phyloP scores from a whole-genome alignment of 1,140 invertebrate genomes.

The Rhagoletis pomonella region DNA sequence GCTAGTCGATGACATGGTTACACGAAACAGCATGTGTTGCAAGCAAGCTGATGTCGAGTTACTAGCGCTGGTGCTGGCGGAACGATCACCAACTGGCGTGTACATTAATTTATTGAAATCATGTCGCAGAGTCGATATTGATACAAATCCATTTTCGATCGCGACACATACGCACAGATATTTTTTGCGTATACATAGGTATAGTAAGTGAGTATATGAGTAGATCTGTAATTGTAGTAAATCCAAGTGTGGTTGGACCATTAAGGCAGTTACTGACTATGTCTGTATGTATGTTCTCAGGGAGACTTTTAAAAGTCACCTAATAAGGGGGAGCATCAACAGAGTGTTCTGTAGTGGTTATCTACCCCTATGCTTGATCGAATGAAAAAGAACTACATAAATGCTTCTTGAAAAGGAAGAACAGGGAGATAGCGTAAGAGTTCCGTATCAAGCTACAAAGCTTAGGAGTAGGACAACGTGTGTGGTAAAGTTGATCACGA shows the following conservation, averaged over 20 bases:
- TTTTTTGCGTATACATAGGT: neutral
- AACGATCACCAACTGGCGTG: slow-evolving; percentile 62
- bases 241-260: neutral
- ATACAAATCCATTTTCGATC: slow-evolving; percentile 74
- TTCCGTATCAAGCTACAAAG: too few species aligned
- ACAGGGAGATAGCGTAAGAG: too few species aligned
- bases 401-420: too few species aligned
- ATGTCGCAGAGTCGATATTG: slow-evolving; percentile 74
- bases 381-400: too few species aligned
- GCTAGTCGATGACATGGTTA: neutral
- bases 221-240: neutral
- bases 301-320: too few species aligned
- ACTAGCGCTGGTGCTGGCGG: neutral
- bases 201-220: neutral
- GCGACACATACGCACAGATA: slow-evolving; percentile 62
- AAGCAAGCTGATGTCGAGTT: neutral
- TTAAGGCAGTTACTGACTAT: neutral
- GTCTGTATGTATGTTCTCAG: too few species aligned
- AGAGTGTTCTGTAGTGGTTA: too few species aligned
- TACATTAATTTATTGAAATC: slow-evolving; percentile 74
- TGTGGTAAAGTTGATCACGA: too few species aligned
- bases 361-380: too few species aligned
- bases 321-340: too few species aligned
- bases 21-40: slow-evolving; percentile 10
- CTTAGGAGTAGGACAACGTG: too few species aligned